Evolutionary conservation across 2,113 vertebrate species (phyloP), one percentile per base, ranked within the genome.

Genomic region (Centropus bengalensis): DNA sequence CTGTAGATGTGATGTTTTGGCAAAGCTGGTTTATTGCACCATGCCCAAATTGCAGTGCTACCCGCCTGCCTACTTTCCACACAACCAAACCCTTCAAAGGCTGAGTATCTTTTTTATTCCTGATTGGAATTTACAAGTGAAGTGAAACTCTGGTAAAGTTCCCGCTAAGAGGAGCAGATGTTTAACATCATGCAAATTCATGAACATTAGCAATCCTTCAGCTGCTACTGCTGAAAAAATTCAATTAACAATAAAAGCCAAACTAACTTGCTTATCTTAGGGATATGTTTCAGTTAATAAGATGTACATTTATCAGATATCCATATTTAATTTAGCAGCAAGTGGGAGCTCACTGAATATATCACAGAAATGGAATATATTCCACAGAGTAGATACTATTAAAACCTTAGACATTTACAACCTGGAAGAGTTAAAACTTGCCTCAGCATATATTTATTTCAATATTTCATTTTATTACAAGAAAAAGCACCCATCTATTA

Each of bases 221-320:
- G 91, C 90, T 96, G 93, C 95, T 82, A 67, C 96, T 90, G 93
- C 93, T 56, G 71, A 82, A 86, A 96, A 96, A 97, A 98, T 97
- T 96, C 97, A 98, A 97, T 97, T 96, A 98, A 97, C 96, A 97
- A 90, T 96, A 97, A 97, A 97, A 95, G 93, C 91, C 79, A 89
- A 96, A 95, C 86, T 86, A 96, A 91, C 68, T 93, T 96, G 94
- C 83, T 97, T 94, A 87, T 96, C 94, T 94, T 79, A 64, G 64
- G 81, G 84, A 92, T 81, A 71, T 10, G 45, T 83, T 97, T 95
- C 60, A 75, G 73, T 92, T 95, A 94, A 92, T 63, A 76, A 8
- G 49, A 85, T 54, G 47, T 52, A 67, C 86, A 70, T 93, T 96
- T 95, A 91, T 94, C 94, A 95, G 86, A 76, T 80, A 95, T 22